A percentile compares a stretch with the other conserved stretches of the same genome.
phyloP scores from a whole-genome alignment of 2,797 vertebrate genomes.

The Psittacula derbiana region DNA sequence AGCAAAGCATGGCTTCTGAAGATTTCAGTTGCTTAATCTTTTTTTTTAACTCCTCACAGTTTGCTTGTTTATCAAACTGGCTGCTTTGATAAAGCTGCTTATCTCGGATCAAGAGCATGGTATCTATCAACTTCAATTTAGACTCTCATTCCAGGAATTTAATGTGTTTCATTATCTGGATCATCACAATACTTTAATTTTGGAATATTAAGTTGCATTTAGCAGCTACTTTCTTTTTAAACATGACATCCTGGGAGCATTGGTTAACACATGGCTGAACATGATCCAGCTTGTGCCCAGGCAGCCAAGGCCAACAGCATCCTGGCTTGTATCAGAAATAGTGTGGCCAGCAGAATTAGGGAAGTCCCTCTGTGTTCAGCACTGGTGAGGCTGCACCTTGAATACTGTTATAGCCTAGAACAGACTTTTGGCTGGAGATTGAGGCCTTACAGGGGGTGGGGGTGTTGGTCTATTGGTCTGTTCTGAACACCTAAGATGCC shows the following conservation, averaged over 20 bases:
- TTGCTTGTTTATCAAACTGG: constrained; percentile 26
- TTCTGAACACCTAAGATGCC: background rate
- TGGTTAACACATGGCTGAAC: fast-evolving
- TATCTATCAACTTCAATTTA: background rate
- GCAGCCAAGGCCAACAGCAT: background rate
- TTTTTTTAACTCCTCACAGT: background rate
- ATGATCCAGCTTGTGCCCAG: background rate
- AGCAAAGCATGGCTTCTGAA: background rate
- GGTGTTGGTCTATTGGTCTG: background rate
- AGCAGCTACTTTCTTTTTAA: background rate
- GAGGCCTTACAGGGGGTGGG: fast-evolving
- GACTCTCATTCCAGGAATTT: background rate
- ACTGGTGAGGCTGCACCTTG: background rate
- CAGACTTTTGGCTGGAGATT: background rate
- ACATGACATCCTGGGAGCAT: background rate
- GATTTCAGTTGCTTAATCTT: background rate
- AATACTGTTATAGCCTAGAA: background rate
- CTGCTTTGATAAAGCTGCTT: constrained; percentile 35
- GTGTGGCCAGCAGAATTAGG: background rate
- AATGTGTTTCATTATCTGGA: background rate
- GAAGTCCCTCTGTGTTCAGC: background rate
- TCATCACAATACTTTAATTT: background rate
- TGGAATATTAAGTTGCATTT: background rate
- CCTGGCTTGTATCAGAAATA: background rate
- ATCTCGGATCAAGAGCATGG: background rate